Conservation (phyloP, 2,113 vertebrate species). For the Podarcis muralis region DNA sequence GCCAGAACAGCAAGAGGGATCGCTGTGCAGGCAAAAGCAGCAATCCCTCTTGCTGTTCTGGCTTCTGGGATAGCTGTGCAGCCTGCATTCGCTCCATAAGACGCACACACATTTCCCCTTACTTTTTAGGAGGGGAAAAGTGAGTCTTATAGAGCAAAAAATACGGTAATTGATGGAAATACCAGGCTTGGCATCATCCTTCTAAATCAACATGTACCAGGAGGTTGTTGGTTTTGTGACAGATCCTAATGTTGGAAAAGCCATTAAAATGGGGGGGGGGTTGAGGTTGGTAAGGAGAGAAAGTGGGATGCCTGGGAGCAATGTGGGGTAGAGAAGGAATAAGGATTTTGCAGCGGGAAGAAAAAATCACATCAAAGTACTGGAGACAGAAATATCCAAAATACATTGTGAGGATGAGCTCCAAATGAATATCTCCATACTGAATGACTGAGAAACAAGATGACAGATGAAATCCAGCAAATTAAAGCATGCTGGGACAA, state of each 20-base stretch:
- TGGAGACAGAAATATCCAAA: background rate
- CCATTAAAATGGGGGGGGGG: background rate
- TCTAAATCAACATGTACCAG: background rate
- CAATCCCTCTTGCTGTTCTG: too few species aligned
- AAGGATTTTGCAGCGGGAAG: background rate
- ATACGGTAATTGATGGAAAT: background rate
- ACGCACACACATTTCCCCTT: too few species aligned
- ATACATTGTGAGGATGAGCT: background rate
- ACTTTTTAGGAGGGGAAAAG: too few species aligned
- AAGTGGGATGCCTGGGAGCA: background rate
- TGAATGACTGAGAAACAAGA: background rate
- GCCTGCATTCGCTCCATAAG: too few species aligned
- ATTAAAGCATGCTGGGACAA: background rate
- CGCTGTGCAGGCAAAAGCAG: too few species aligned
- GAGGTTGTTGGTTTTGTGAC: background rate
- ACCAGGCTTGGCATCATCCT: background rate
- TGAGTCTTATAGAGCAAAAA: too few species aligned
- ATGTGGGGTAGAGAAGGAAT: background rate
- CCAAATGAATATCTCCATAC: background rate
- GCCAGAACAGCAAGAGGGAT: too few species aligned
- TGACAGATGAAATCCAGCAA: slow-evolving; percentile 1
- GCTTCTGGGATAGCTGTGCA: too few species aligned
- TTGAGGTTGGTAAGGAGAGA: background rate
- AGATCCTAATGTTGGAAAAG: background rate
- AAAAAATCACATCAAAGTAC: background rate